phyloP scores from a whole-genome alignment of 2,113 vertebrate species.

The Spea multiplicata region DNA sequence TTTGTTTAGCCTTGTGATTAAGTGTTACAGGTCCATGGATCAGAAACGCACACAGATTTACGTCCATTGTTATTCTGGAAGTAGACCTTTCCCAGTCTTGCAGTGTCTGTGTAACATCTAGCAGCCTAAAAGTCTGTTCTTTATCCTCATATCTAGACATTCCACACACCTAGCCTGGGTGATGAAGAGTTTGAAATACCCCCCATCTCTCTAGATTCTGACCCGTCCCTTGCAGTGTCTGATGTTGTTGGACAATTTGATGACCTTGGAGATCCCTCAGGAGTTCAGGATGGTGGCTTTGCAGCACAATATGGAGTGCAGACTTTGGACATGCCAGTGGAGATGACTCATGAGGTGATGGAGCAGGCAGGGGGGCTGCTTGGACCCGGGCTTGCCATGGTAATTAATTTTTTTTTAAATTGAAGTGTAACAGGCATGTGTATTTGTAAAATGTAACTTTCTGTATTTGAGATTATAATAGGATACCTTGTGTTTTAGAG shows the following conservation, averaged over 20 bases:
- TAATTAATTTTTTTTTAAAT: constrained; percentile 44
- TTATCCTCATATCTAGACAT: constrained; percentile 66
- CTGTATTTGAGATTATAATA: no score
- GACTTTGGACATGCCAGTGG: constrained; percentile 77
- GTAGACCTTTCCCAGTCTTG: no score
- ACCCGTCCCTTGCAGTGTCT: constrained; percentile 79
- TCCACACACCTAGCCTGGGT: constrained; percentile 86
- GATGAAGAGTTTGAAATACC: constrained; percentile 93
- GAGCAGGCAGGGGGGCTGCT: constrained; percentile 74
- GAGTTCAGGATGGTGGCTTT: constrained; percentile 67
- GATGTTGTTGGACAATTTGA: constrained; percentile 83
- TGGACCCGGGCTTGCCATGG: constrained; percentile 63
- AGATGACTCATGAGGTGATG: constrained; percentile 74
- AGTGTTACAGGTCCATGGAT: no score
- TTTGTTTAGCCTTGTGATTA: no score
- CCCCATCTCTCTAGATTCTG: constrained; percentile 84
- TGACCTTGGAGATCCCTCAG: constrained; percentile 73
- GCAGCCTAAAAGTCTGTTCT: neutral
- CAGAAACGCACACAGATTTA: no score
- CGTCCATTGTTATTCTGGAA: no score
- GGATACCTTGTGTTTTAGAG: no score
- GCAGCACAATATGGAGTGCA: constrained; percentile 72
- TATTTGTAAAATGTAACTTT: no score
- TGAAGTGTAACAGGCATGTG: no score
- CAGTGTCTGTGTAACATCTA: neutral